Evolutionary conservation across 2,888 invertebrate genomes (phyloP).

Genomic region (Sesia bembeciformis): DNA sequence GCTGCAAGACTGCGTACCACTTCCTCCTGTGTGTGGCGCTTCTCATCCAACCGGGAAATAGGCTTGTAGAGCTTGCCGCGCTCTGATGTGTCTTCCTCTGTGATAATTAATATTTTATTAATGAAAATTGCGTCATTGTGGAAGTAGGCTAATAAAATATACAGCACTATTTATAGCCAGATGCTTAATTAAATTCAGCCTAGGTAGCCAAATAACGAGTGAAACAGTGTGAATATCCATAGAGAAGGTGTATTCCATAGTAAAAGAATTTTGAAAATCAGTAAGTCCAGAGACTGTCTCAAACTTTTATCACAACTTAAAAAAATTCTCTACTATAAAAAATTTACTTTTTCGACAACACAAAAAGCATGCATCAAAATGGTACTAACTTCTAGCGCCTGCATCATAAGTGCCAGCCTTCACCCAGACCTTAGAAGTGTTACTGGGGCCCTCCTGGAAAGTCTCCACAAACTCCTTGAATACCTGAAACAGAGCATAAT

Average conservation of each 20-base stretch:
- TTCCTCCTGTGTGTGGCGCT: constrained; percentile 41
- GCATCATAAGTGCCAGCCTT: constrained; percentile 98
- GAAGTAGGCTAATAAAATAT: no score
- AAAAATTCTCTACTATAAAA: not conserved
- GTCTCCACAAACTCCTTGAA: constrained; percentile 98
- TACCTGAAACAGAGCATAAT: constrained; percentile 67
- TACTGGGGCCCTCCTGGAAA: constrained; percentile 90
- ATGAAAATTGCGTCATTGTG: no score
- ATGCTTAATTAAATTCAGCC: no score
- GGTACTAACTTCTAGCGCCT: constrained; percentile 86
- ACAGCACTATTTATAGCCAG: no score
- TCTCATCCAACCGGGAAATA: constrained; percentile 81
- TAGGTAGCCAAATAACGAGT: no score
- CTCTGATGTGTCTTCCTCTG: constrained; percentile 91
- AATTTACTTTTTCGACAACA: constrained; percentile 31
- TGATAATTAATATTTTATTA: constrained; percentile 8
- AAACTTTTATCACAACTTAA: no score
- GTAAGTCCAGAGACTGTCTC: no score
- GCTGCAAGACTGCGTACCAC: constrained; percentile 72
- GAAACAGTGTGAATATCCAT: no score
- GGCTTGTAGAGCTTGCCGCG: constrained; percentile 96
- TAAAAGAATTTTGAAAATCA: no score
- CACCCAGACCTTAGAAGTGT: constrained; percentile 94
- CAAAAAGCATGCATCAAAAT: constrained; percentile 52
- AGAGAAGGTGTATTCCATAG: no score